A percentile compares a stretch with the other conserved stretches of the same genome.
Evolutionary conservation across 2,797 vertebrate species (phyloP).

Genomic region (Sylvia borin): DNA sequence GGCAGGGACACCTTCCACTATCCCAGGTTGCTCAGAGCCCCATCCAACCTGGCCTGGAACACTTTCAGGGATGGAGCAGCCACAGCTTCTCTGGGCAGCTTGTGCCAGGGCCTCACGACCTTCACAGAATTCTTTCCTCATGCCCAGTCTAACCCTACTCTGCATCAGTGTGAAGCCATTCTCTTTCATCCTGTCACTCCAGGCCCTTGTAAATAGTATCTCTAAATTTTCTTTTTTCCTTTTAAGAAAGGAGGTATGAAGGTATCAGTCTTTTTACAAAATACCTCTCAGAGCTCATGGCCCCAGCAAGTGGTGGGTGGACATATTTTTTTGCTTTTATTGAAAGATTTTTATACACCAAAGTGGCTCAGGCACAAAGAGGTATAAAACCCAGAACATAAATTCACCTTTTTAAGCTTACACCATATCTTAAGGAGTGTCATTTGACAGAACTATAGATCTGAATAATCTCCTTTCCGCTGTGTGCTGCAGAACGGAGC

Average conservation of each 20-base stretch:
- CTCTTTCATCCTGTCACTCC: background rate
- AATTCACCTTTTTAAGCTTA: conserved; percentile 21
- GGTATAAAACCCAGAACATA: background rate
- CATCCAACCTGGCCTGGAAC: fast-evolving
- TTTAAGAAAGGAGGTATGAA: background rate
- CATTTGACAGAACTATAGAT: conserved; percentile 36
- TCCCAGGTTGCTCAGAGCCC: fast-evolving
- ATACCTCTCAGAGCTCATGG: background rate
- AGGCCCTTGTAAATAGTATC: background rate
- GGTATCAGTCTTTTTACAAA: background rate
- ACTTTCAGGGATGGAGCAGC: background rate
- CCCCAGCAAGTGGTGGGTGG: background rate
- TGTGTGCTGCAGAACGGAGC: background rate
- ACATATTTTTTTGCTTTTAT: background rate
- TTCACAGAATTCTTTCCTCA: background rate
- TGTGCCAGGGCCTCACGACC: background rate
- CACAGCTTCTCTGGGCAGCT: background rate
- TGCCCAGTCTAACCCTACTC: background rate
- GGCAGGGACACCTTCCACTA: background rate
- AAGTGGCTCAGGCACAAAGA: background rate
- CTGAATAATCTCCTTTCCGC: background rate
- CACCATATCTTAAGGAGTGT: background rate
- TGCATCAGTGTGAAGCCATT: background rate
- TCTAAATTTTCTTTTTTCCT: background rate
- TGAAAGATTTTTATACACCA: background rate